Conservation (phyloP, 2,797 vertebrate genomes). For the Darevskia nairensis region DNA sequence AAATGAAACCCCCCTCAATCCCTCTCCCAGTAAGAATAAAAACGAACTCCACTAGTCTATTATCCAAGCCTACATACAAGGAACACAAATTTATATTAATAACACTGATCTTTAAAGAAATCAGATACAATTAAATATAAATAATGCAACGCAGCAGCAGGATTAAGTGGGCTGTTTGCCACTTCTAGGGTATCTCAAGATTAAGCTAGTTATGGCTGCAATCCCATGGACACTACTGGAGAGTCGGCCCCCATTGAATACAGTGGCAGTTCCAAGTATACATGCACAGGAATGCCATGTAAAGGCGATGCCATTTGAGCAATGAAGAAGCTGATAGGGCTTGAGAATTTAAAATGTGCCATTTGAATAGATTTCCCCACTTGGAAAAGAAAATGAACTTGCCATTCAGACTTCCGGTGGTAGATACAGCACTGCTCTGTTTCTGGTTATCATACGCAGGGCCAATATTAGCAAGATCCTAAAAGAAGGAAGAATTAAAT, state of each 20-base stretch:
- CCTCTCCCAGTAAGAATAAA: neutral
- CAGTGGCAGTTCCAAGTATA: neutral
- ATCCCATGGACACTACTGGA: neutral
- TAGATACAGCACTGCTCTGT: slow-evolving; percentile 85
- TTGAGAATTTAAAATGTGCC: neutral
- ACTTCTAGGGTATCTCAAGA: neutral
- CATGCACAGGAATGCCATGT: neutral
- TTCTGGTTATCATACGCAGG: slow-evolving; percentile 95
- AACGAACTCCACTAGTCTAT: neutral
- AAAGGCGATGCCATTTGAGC: neutral
- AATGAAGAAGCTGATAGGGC: rapidly evolving
- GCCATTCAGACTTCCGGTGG: slow-evolving; percentile 90
- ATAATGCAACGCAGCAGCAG: too few relatives aligned
- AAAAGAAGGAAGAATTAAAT: slow-evolving; percentile 51
- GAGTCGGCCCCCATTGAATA: neutral
- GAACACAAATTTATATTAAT: neutral
- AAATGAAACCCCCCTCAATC: neutral
- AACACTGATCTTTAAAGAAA: neutral
- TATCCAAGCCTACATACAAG: neutral
- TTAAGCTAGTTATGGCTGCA: neutral
- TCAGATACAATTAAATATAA: neutral
- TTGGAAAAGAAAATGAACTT: slow-evolving; percentile 60
- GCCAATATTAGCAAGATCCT: slow-evolving; percentile 95
- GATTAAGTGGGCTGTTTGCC: neutral
- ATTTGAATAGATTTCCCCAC: neutral